These are phyloP conservation scores for Pluvialis apricaria DNA, from an alignment of 2,113 vertebrate genomes.

Conservation along the genomic window DNA sequence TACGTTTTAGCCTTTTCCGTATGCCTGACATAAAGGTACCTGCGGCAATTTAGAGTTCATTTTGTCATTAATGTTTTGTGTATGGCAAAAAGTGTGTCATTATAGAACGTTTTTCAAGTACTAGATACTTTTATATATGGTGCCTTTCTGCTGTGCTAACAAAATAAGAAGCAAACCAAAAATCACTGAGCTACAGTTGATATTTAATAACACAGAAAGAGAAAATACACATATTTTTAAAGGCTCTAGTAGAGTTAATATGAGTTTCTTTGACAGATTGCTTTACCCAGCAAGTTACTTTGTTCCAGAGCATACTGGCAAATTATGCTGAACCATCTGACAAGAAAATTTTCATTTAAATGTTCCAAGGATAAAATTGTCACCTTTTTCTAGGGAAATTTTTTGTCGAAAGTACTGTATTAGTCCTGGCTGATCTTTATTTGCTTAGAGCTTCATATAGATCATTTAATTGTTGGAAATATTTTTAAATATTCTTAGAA, in stretches of 20 bases:
- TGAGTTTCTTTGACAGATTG: constrained; percentile 35
- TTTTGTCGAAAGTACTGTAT: constrained; percentile 52
- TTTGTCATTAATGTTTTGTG: constrained; percentile 28
- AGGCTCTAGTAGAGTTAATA: not conserved
- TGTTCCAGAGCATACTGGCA: constrained; percentile 59
- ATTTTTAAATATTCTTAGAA: constrained; percentile 76
- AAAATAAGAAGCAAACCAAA: not conserved
- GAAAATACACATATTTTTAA: not conserved
- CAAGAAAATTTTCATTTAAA: constrained; percentile 61
- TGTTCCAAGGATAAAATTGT: constrained; percentile 31
- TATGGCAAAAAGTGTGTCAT: not conserved
- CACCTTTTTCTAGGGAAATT: not conserved
- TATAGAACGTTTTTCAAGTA: not conserved
- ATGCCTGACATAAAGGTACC: not conserved
- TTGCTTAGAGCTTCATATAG: not conserved
- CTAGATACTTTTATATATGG: not conserved
- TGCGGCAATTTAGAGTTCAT: not conserved
- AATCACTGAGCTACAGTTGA: not conserved
- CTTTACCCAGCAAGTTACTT: constrained; percentile 53
- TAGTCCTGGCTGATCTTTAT: constrained; percentile 36
- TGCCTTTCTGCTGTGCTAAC: not conserved
- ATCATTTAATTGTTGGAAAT: constrained; percentile 61
- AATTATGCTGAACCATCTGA: constrained; percentile 51
- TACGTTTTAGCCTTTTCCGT: not conserved
- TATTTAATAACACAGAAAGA: not conserved